Conservation (phyloP, 2,888 invertebrate species). For the Drosophila mulleri region DNA sequence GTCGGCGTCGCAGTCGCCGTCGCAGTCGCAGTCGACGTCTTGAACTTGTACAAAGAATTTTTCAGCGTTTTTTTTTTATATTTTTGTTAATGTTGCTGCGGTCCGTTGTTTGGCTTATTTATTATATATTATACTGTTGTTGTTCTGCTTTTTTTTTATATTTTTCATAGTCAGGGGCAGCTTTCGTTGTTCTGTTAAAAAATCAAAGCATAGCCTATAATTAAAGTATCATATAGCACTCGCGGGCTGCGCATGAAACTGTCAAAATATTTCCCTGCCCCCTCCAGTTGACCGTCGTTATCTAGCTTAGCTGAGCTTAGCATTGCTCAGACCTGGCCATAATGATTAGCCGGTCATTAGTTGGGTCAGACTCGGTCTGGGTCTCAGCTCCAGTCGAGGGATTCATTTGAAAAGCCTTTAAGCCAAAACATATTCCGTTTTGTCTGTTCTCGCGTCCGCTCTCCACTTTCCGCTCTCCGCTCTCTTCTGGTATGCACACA, state of each 20-base stretch:
- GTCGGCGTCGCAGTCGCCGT: neutral
- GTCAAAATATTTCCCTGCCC: constrained; percentile 74
- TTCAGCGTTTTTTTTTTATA: constrained; percentile 38
- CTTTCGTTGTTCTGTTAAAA: constrained; percentile 69
- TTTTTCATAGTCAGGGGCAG: constrained; percentile 20
- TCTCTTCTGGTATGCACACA: constrained; percentile 25
- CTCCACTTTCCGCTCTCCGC: neutral
- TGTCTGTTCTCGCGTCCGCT: constrained; percentile 45
- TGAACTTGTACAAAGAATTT: constrained; percentile 62
- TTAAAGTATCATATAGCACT: constrained; percentile 81
- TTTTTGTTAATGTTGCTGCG: constrained; percentile 33
- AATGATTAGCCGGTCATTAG: constrained; percentile 80
- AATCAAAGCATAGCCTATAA: constrained; percentile 68
- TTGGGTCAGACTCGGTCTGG: constrained; percentile 37
- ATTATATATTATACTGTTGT: constrained; percentile 57
- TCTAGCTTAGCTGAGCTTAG: constrained; percentile 63
- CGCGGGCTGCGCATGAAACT: constrained; percentile 77
- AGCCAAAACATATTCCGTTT: constrained; percentile 71
- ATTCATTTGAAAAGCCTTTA: constrained; percentile 79
- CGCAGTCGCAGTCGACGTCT: constrained; percentile 27
- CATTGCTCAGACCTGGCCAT: constrained; percentile 51
- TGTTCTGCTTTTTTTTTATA: constrained; percentile 13
- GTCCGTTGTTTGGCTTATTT: constrained; percentile 66
- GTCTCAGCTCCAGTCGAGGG: constrained; percentile 52
- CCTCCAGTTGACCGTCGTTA: constrained; percentile 57